These are phyloP conservation scores for Stichopus chloronotus DNA, from an alignment of 35 echinoderm and acorn worm genomes.

Conservation along the genomic window DNA sequence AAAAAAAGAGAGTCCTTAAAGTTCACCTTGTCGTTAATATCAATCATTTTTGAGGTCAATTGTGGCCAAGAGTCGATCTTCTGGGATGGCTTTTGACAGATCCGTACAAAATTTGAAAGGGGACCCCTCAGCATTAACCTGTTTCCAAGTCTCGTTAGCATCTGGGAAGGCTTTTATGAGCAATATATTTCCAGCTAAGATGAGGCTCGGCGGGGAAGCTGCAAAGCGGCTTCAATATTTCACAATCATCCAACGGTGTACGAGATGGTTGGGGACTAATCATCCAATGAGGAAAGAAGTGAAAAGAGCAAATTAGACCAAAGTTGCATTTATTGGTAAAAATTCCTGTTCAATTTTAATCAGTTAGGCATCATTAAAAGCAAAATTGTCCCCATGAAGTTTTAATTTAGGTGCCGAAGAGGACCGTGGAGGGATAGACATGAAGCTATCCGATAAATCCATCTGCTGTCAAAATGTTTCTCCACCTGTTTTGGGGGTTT, in stretches of 20 bases:
- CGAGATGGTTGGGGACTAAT: not conserved
- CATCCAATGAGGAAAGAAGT: conserved; percentile 7
- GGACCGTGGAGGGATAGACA: not conserved
- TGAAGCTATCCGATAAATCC: not conserved
- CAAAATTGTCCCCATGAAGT: conserved; percentile 17
- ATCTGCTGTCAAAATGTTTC: not conserved
- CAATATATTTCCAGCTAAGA: conserved; percentile 32
- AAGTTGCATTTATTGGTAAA: conserved; percentile 31
- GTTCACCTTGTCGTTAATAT: conserved; percentile 26
- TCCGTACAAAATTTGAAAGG: not conserved
- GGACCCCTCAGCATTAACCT: conserved; percentile 35
- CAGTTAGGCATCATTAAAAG: conserved; percentile 41
- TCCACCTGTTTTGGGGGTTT: not conserved
- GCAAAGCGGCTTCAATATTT: not conserved
- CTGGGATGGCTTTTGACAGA: conserved; percentile 13
- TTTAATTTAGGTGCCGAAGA: conserved; percentile 20
- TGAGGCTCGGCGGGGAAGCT: not conserved
- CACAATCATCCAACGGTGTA: conserved; percentile 19
- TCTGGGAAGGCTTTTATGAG: conserved; percentile 33
- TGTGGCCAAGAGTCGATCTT: not conserved
- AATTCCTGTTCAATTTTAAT: conserved; percentile 5
- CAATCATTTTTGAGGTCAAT: conserved; percentile 43
- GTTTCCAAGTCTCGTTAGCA: conserved; percentile 8
- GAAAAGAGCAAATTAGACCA: conserved; percentile 31
- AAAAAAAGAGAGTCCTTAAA: not conserved